Evolutionary conservation across 2,888 invertebrate species (phyloP).

Genomic region (Aleiodes leptofemur): DNA sequence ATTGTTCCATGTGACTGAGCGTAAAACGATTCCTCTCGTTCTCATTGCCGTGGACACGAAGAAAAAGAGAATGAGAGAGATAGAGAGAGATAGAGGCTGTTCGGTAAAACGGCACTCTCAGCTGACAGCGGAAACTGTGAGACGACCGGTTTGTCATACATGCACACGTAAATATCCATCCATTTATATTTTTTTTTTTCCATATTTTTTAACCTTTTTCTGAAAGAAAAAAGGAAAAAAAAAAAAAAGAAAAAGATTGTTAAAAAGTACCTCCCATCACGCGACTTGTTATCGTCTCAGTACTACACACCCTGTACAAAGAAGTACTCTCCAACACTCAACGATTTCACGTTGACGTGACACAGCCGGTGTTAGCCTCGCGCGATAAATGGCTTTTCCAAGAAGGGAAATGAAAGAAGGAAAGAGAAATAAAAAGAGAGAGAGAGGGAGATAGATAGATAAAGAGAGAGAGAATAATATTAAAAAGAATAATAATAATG

Average conservation of each 20-base stretch:
- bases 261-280: constrained; percentile 6
- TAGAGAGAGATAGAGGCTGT: constrained; percentile 13
- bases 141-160: constrained; percentile 16
- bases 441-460: no score
- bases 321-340: no score
- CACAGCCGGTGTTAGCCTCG: neutral
- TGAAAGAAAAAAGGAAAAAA: neutral
- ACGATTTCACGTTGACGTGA: neutral
- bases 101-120: constrained; percentile 30
- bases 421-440: no score
- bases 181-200: neutral
- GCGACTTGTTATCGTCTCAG: constrained; percentile 9
- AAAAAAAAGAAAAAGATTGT: neutral
- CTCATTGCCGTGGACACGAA: constrained; percentile 4
- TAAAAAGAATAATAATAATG: no score
- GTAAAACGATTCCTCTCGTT: constrained; percentile 37
- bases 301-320: neutral
- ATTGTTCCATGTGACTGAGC: constrained; percentile 45
- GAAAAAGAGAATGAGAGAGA: neutral
- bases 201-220: neutral
- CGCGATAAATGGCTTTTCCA: constrained; percentile 3
- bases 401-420: neutral
- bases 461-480: no score
- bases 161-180: constrained; percentile 11
- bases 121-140: constrained; percentile 39